Evolutionary conservation across 2,888 invertebrate genomes (phyloP).

Genomic region (Eudasyphora cyanicolor): DNA sequence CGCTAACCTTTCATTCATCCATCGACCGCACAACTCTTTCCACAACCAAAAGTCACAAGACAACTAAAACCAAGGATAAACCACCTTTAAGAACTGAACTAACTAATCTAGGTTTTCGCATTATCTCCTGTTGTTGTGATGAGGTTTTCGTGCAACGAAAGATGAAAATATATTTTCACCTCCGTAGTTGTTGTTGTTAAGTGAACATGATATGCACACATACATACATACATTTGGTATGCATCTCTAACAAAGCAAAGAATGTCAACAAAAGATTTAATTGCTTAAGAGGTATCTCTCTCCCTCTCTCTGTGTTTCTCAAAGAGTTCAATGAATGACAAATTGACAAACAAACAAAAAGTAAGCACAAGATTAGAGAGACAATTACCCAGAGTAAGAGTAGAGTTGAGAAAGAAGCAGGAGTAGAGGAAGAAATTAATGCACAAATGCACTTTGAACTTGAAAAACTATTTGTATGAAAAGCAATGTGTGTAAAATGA

Average conservation of each 20-base stretch:
- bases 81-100: too few species aligned
- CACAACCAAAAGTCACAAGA: too few species aligned
- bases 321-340: conserved; percentile 3
- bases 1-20: too few species aligned
- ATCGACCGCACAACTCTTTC: too few species aligned
- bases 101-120: too few species aligned
- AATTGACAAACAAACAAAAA: background rate
- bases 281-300: background rate
- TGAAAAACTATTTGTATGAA: background rate
- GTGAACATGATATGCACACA: too few species aligned
- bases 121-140: background rate
- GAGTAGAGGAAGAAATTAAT: background rate
- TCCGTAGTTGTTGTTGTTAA: too few species aligned
- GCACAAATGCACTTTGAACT: conserved; percentile 12
- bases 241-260: background rate
- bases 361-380: background rate
- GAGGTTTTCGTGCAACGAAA: background rate
- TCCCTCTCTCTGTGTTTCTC: background rate
- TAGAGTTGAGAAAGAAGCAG: background rate
- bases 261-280: background rate
- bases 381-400: background rate
- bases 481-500: background rate
- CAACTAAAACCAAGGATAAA: too few species aligned
- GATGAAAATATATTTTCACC: background rate
- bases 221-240: background rate